phyloP scores from a whole-genome alignment of 2,113 vertebrate species.

The Ranitomeya imitator region DNA sequence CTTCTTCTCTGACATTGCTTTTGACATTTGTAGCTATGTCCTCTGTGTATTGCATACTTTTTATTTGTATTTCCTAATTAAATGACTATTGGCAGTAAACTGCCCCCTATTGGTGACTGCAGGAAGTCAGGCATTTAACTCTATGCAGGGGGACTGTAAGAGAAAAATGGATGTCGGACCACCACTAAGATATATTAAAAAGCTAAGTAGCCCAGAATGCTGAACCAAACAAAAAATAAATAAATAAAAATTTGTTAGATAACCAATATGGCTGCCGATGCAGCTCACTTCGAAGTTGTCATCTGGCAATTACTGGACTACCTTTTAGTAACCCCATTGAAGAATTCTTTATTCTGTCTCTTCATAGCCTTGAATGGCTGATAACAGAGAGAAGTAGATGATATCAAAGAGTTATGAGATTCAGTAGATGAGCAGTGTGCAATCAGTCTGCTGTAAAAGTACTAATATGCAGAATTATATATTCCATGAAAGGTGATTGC shows the following conservation, averaged over 20 bases:
- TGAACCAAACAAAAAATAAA: background rate
- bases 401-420: background rate
- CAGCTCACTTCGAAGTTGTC: background rate
- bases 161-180: background rate
- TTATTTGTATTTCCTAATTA: background rate
- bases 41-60: background rate
- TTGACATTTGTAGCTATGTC: no score
- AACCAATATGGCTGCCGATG: background rate
- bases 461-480: background rate
- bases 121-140: no score
- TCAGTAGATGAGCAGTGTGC: background rate
- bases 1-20: no score
- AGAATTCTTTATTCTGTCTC: no score
- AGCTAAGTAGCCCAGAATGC: background rate
- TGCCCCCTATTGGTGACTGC: background rate
- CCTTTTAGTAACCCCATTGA: no score
- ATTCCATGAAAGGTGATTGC: slow-evolving; percentile 44
- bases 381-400: background rate
- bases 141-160: background rate
- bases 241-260: background rate
- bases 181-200: background rate
- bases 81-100: no score
- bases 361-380: background rate
- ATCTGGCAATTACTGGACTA: no score
- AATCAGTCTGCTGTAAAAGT: no score